Conservation (phyloP, 2,113 vertebrate species). For the Chionodraco myersi region DNA sequence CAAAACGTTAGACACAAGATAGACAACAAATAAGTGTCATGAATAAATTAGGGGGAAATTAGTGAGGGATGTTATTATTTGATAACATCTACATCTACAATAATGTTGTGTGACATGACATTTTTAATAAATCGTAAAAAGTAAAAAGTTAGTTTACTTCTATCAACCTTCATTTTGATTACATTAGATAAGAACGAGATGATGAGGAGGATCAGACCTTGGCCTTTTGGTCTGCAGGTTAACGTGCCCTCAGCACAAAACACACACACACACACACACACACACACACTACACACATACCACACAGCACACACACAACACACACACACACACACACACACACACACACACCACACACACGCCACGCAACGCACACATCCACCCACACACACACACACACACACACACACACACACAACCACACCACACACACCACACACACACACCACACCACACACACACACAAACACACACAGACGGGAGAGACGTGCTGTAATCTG, state of each 20-base stretch:
- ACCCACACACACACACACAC: conserved; percentile 47
- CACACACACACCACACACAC: conserved; percentile 17
- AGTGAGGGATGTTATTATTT: background rate
- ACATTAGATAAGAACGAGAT: conserved; percentile 34
- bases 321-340: conserved; percentile 28
- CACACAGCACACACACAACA: too few species aligned
- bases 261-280: conserved; percentile 28
- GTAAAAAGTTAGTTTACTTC: background rate
- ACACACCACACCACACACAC: conserved; percentile 18
- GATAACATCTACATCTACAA: background rate
- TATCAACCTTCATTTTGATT: conserved; percentile 22
- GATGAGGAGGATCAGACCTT: conserved; percentile 60
- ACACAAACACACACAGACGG: conserved; percentile 70
- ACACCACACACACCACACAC: too few species aligned
- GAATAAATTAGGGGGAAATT: background rate
- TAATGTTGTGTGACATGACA: background rate
- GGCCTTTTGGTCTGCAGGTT: conserved; percentile 80
- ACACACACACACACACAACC: too few species aligned
- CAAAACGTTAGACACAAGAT: background rate
- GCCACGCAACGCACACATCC: too few species aligned
- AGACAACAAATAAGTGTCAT: background rate
- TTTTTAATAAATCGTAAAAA: too few species aligned
- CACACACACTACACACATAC: conserved; percentile 13
- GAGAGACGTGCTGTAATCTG: conserved; percentile 93
- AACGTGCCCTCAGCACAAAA: conserved; percentile 77